Evolutionary conservation across 2,888 invertebrate genomes (phyloP).

Genomic region (Andrena marginata): DNA sequence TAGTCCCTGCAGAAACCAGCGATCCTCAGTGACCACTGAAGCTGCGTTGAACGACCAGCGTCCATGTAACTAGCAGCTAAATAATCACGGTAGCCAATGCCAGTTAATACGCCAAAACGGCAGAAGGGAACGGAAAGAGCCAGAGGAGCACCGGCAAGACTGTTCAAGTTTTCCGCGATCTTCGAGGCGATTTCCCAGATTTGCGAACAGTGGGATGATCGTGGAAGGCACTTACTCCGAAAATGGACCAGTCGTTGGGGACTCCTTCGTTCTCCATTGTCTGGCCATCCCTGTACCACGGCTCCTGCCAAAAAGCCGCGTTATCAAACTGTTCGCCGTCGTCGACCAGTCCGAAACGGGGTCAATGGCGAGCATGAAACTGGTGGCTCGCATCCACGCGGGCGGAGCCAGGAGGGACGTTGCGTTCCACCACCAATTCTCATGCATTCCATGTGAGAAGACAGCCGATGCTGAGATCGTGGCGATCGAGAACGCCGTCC

Average conservation of each 20-base stretch:
- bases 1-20: not conserved
- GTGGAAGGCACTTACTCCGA: not conserved
- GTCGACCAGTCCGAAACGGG: conserved; percentile 33
- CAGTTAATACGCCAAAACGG: not conserved
- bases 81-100: not conserved
- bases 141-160: not conserved
- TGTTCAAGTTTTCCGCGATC: not conserved
- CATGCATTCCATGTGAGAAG: not conserved
- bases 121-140: not conserved
- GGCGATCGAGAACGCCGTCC: not conserved
- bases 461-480: not conserved
- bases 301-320: conserved; percentile 11
- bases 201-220: conserved; percentile 1
- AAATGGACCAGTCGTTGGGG: conserved; percentile 48
- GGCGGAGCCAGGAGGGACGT: not conserved
- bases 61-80: not conserved
- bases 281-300: conserved; percentile 15
- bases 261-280: conserved; percentile 65
- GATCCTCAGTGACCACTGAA: not conserved
- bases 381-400: conserved; percentile 34
- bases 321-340: conserved; percentile 47
- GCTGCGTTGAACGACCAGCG: not conserved
- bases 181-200: conserved; percentile 5
- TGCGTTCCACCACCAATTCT: not conserved
- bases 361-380: conserved; percentile 64